Conservation (phyloP, 2,113 vertebrate genomes). For the Dinomys branickii region DNA sequence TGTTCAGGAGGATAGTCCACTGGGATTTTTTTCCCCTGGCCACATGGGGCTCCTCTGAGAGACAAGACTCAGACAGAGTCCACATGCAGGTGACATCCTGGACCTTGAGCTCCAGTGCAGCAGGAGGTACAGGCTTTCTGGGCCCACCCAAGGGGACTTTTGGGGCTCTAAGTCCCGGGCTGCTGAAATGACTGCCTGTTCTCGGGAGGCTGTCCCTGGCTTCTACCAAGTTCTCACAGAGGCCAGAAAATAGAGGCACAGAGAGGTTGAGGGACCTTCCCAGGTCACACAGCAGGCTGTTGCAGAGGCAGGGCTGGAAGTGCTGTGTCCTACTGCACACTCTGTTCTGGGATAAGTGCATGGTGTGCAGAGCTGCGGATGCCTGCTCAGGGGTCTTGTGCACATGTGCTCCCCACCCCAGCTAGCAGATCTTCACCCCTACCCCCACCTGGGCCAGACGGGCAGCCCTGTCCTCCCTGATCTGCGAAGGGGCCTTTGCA, state of each 20-base stretch:
- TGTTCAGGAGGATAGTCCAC: not conserved
- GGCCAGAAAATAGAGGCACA: not conserved
- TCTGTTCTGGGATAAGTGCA: not conserved
- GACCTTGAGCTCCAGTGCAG: rapidly evolving
- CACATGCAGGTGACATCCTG: too few relatives aligned
- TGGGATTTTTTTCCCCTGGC: not conserved
- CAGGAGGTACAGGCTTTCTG: not conserved
- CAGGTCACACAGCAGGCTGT: not conserved
- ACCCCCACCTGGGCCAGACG: not conserved
- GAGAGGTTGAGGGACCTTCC: not conserved
- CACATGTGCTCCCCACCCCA: rapidly evolving
- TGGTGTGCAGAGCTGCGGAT: not conserved
- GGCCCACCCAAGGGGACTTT: not conserved
- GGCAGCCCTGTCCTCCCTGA: rapidly evolving
- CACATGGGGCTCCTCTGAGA: not conserved
- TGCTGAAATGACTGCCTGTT: not conserved
- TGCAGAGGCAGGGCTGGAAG: not conserved
- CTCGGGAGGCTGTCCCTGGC: not conserved
- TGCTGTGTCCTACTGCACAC: not conserved
- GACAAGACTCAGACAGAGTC: not conserved
- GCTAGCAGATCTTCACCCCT: not conserved
- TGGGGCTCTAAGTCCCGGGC: not conserved
- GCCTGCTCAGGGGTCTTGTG: not conserved
- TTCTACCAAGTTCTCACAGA: not conserved
- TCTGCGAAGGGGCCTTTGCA: not conserved